phyloP scores from a whole-genome alignment of 2,113 vertebrate species.

The Elephantulus edwardii region DNA sequence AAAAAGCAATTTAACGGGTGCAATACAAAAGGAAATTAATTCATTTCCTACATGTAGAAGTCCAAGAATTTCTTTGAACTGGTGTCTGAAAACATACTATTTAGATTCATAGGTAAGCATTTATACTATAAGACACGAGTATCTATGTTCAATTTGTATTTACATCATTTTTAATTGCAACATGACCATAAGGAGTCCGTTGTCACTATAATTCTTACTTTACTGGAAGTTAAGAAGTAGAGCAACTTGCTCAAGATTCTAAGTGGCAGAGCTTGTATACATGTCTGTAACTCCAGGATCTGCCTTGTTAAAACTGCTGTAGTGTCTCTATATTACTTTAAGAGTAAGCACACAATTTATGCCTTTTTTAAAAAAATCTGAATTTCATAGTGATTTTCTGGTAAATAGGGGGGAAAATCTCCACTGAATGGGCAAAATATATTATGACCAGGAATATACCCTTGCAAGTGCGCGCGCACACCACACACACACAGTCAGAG shows the following conservation, averaged over 20 bases:
- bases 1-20: constrained; percentile 49
- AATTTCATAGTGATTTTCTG: constrained; percentile 12
- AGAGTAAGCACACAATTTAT: not conserved
- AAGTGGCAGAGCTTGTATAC: not conserved
- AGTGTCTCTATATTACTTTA: not conserved
- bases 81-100: constrained; percentile 44
- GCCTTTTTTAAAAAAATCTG: constrained; percentile 15
- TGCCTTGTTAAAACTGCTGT: not conserved
- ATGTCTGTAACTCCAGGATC: not conserved
- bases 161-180: not conserved
- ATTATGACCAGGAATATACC: not conserved
- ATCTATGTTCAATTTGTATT: not conserved
- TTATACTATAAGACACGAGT: constrained; percentile 5
- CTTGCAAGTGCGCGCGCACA: no score
- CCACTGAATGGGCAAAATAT: not conserved
- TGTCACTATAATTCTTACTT: not conserved
- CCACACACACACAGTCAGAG: not conserved
- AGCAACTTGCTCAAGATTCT: not conserved
- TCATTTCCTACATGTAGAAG: constrained; percentile 35
- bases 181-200: not conserved
- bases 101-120: constrained; percentile 22
- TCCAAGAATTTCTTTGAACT: constrained; percentile 51
- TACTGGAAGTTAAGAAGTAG: not conserved
- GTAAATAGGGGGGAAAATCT: not conserved
- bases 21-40: constrained; percentile 12